Base-by-base conservation (phyloP, 2,888 invertebrate genomes). In the Uropetala carovei region DNA sequence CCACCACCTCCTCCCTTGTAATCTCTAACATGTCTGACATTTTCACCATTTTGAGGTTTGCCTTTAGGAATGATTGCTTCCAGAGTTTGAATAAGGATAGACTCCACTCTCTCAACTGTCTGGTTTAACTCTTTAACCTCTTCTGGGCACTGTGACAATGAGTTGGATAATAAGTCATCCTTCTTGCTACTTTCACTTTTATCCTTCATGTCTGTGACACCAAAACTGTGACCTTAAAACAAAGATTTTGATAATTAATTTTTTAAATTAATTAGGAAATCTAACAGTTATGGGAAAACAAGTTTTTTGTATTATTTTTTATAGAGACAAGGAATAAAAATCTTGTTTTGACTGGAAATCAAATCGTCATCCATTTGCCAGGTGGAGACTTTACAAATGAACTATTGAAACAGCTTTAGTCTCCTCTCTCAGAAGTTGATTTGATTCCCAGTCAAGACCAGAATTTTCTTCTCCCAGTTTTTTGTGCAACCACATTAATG, bases 71-170 rank as follows among this genome's bases (percentile, higher is more conserved):
- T 16, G 3, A 89, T 64, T 8, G 56, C 58, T 30, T 89, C 68
- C n/a, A 89, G 18, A 43, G 64, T 43, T 22, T 68, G 68, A 8
- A 43, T 60, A 43, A 89, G 43, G 27, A 89, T 89, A 43, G 43
- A 43, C 43, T 89, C 89, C 30, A 89, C 68, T 56, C 89, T n/a
- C 27, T 89, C 89, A 18, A 89, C 89, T 68, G 58, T 64, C 43
- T 89, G n/a, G 18, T 64, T 89, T n/a, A 89, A 58, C 2, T 59
- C 89, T 14, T 89, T 89, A 2, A 89, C 68, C n/a, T 89, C 64
- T 43, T 64, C 43, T 16, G n/a, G 64, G 30, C 68, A 68, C 43
- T 68, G 30, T 27, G 64, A 43, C 64, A 18, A 3, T 27, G 68
- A 18, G 0, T 89, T 89, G 18, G 56, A 3, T 0, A 18, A 64